These are phyloP conservation scores for Lerista edwardsae DNA, from an alignment of 2,797 vertebrate genomes.

Conservation along the genomic window DNA sequence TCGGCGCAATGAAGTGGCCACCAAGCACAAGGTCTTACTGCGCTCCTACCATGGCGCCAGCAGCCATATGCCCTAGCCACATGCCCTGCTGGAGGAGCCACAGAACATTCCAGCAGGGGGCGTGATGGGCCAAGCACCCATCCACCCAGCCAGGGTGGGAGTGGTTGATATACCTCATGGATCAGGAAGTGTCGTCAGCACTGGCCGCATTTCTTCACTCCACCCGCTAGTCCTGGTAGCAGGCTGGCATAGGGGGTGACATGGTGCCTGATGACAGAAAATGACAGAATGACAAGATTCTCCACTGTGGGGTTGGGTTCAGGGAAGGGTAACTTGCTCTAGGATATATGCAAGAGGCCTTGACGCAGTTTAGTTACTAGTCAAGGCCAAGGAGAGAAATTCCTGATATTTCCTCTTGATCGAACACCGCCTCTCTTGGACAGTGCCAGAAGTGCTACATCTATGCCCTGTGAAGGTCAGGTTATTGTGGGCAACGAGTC, in stretches of 20 bases:
- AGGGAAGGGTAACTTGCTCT: background rate
- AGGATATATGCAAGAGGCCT: constrained; percentile 13
- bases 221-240: background rate
- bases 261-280: background rate
- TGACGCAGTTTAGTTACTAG: background rate
- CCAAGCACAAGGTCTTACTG: constrained; percentile 97
- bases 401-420: background rate
- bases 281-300: background rate
- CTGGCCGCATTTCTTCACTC: constrained; percentile 9
- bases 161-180: constrained; percentile 5
- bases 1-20: constrained; percentile 81
- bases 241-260: background rate
- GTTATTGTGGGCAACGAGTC: background rate
- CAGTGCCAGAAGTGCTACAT: background rate
- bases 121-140: constrained; percentile 34
- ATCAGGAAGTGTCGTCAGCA: constrained; percentile 5
- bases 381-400: background rate
- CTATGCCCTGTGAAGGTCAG: background rate
- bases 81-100: constrained; percentile 48
- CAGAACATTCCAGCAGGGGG: constrained; percentile 80
- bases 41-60: constrained; percentile 91
- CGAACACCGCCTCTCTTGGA: background rate
- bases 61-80: constrained; percentile 77
- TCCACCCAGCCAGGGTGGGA: constrained; percentile 56
- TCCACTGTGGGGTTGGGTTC: background rate